These are phyloP conservation scores for Halichoerus grypus DNA, from an alignment of 2,113 vertebrate genomes.

Conservation along the genomic window DNA sequence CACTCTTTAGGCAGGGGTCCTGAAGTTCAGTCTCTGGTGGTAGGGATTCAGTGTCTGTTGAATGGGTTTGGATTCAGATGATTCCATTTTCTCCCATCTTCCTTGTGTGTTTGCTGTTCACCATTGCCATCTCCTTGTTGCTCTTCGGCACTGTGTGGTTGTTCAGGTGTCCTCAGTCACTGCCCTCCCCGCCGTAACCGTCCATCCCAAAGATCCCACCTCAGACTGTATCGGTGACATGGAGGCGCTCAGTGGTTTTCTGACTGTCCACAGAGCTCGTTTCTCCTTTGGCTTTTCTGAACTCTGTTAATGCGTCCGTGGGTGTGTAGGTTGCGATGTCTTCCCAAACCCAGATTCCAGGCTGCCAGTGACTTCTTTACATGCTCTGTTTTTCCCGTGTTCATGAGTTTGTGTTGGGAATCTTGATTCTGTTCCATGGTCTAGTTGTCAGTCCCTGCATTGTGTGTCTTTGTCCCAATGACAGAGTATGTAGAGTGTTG, in stretches of 20 bases:
- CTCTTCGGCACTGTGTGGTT: rapidly evolving
- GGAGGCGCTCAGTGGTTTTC: rapidly evolving
- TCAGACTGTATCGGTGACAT: too few relatives aligned
- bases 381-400: background rate
- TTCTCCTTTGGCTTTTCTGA: background rate
- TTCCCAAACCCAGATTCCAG: background rate
- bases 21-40: background rate
- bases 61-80: background rate
- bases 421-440: background rate
- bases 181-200: background rate
- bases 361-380: rapidly evolving
- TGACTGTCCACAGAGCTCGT: too few relatives aligned
- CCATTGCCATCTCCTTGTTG: too few relatives aligned
- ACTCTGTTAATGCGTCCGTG: rapidly evolving
- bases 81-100: background rate
- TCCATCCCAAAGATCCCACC: background rate
- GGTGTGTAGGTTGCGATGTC: rapidly evolving
- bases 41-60: too few relatives aligned
- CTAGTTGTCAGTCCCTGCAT: background rate
- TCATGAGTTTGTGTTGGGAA: background rate
- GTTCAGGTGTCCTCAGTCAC: rapidly evolving
- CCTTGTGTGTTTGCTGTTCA: background rate
- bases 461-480: background rate
- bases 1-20: too few relatives aligned
- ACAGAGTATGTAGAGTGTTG: background rate